Evolutionary conservation across 2,113 vertebrate genomes (phyloP).

Genomic region (Caretta caretta): DNA sequence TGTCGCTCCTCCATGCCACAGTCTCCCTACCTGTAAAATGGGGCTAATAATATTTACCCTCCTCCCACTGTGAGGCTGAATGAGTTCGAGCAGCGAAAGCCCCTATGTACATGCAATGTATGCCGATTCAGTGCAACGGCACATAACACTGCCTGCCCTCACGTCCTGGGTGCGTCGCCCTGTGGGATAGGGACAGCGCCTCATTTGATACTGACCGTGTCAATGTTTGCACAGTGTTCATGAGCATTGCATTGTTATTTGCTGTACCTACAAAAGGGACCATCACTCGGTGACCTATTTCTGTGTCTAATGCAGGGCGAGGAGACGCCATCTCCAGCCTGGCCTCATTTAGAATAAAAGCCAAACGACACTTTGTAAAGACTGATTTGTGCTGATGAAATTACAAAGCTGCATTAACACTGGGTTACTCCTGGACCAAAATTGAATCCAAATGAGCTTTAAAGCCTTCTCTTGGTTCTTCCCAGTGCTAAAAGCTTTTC

Average conservation of each 20-base stretch:
- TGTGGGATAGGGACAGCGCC: no score
- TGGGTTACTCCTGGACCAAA: constrained; percentile 43
- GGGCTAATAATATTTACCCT: neutral
- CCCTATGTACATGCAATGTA: neutral
- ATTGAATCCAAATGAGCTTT: constrained; percentile 24
- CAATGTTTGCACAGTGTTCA: neutral
- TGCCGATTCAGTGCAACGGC: neutral
- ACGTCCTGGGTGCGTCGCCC: neutral
- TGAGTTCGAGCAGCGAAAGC: fast-evolving
- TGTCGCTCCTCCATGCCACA: neutral
- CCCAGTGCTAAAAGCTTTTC: constrained; percentile 49
- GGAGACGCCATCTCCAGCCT: constrained; percentile 49
- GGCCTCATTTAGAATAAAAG: constrained; percentile 55
- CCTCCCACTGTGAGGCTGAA: neutral
- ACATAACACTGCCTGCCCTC: neutral
- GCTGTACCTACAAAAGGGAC: neutral
- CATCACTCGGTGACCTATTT: neutral
- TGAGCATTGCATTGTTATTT: fast-evolving
- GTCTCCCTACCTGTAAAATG: neutral
- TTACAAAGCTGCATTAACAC: constrained; percentile 9
- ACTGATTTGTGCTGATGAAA: neutral
- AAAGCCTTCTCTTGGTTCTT: neutral
- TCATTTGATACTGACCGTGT: neutral
- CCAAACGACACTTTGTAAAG: neutral
- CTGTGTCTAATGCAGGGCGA: neutral